phyloP scores from a whole-genome alignment of 2,797 vertebrate species.

The Neosilurus mollespiculum region DNA sequence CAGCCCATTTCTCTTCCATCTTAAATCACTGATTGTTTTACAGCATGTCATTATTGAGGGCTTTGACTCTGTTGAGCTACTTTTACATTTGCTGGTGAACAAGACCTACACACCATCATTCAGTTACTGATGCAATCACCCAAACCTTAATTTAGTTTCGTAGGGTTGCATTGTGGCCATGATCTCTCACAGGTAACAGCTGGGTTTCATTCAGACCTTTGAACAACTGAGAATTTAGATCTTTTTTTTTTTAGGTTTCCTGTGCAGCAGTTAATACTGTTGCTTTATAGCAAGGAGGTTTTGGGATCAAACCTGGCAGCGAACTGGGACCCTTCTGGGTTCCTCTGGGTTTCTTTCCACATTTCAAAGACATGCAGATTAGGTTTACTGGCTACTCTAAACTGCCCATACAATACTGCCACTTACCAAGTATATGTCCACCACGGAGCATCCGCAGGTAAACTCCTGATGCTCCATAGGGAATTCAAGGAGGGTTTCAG shows the following conservation, averaged over 20 bases:
- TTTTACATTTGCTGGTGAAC: conserved; percentile 13
- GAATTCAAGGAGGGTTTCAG: too few species aligned
- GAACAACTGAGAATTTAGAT: conserved; percentile 23
- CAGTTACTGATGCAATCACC: conserved; percentile 30
- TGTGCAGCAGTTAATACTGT: too few species aligned
- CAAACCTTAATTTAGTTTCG: conserved; percentile 33
- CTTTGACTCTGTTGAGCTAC: conserved; percentile 5
- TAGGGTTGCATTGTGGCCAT: not conserved
- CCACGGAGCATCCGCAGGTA: too few species aligned
- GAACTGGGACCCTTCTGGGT: too few species aligned
- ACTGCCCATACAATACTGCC: too few species aligned
- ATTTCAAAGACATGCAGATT: too few species aligned
- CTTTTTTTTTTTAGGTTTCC: not conserved
- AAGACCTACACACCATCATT: not conserved
- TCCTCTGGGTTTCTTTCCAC: too few species aligned
- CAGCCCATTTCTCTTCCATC: conserved; percentile 16
- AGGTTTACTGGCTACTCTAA: too few species aligned
- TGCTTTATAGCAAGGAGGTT: too few species aligned
- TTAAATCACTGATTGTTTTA: conserved; percentile 17
- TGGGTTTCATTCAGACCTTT: conserved; percentile 28
- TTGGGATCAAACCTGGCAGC: too few species aligned
- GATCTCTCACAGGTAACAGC: conserved; percentile 21
- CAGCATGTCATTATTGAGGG: not conserved
- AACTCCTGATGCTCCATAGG: too few species aligned
- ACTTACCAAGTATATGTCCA: too few species aligned